These are phyloP conservation scores for Troides oblongomaculatus DNA, from an alignment of 2,888 invertebrate genomes.

Conservation along the genomic window DNA sequence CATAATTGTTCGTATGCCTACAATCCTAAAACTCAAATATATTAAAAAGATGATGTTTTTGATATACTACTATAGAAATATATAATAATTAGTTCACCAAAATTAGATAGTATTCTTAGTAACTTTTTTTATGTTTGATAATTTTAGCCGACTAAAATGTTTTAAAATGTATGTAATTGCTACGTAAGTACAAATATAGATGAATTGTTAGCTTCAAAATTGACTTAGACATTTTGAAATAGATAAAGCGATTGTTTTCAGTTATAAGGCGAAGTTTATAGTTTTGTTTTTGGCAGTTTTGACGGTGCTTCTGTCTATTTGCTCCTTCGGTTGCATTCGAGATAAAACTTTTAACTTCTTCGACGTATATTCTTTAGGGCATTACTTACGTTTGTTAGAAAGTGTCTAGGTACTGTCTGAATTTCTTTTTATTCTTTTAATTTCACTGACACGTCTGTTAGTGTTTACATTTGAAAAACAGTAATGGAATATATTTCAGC, in stretches of 20 bases:
- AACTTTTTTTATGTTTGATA: neutral
- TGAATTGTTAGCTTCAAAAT: conserved; percentile 60
- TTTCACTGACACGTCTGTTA: neutral
- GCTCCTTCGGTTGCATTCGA: conserved; percentile 72
- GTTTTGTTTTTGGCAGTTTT: conserved; percentile 81
- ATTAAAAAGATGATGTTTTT: too few species aligned
- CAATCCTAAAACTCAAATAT: too few species aligned
- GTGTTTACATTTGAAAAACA: neutral
- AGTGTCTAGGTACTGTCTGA: conserved; percentile 52
- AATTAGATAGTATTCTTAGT: neutral
- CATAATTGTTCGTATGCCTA: too few species aligned
- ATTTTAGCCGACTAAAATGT: neutral
- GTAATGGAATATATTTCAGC: conserved; percentile 32
- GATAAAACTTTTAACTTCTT: conserved; percentile 73
- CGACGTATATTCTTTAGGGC: conserved; percentile 66
- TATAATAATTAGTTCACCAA: neutral
- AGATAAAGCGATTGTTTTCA: conserved; percentile 75
- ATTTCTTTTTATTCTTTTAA: conserved; percentile 34
- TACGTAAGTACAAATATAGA: conserved; percentile 44
- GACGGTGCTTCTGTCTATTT: conserved; percentile 76
- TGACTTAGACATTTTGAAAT: conserved; percentile 74
- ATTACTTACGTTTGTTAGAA: conserved; percentile 59
- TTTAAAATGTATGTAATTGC: neutral
- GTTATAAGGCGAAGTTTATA: conserved; percentile 78
- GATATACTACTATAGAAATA: too few species aligned